A percentile compares a stretch with the other conserved stretches of the same genome.
Evolutionary conservation across 2,113 vertebrate genomes (phyloP).

Genomic region (Tupaia tana): DNA sequence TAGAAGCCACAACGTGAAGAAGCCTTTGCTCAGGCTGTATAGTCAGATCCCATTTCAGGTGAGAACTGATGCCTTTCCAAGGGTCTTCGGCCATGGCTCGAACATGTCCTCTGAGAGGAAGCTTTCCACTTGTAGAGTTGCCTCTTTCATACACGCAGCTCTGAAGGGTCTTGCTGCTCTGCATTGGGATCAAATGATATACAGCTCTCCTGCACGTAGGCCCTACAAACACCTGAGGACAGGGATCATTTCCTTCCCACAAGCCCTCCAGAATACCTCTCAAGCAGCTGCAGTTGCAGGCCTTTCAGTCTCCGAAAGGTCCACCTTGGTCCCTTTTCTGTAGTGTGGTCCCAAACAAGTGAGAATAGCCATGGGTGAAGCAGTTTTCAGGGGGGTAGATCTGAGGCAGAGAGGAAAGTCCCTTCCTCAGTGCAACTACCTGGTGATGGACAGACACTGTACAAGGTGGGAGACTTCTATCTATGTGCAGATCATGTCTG

Average conservation of each 20-base stretch:
- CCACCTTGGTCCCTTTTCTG: not conserved
- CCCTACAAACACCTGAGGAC: not conserved
- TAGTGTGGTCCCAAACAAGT: not conserved
- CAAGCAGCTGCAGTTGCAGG: fast-evolving
- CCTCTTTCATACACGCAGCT: fast-evolving
- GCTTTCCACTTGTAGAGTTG: not conserved
- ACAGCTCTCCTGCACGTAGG: fast-evolving
- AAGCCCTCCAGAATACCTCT: fast-evolving
- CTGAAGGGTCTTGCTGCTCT: not conserved
- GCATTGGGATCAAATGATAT: too few relatives aligned
- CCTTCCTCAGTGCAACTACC: not conserved
- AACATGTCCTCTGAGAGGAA: not conserved
- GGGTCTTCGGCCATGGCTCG: not conserved
- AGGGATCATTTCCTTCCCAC: fast-evolving
- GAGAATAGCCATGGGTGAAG: not conserved
- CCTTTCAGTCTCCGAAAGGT: not conserved
- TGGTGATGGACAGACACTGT: not conserved
- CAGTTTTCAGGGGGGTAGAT: not conserved
- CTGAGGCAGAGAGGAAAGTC: not conserved
- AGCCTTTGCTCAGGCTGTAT: fast-evolving
- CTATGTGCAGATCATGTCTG: not conserved
- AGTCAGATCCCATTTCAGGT: not conserved
- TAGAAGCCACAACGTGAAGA: not conserved
- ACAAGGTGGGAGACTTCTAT: fast-evolving
- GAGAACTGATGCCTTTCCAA: not conserved